These are phyloP conservation scores for Hypsibius dujardini DNA, from an alignment of 1,140 invertebrate species.

Conservation along the genomic window DNA sequence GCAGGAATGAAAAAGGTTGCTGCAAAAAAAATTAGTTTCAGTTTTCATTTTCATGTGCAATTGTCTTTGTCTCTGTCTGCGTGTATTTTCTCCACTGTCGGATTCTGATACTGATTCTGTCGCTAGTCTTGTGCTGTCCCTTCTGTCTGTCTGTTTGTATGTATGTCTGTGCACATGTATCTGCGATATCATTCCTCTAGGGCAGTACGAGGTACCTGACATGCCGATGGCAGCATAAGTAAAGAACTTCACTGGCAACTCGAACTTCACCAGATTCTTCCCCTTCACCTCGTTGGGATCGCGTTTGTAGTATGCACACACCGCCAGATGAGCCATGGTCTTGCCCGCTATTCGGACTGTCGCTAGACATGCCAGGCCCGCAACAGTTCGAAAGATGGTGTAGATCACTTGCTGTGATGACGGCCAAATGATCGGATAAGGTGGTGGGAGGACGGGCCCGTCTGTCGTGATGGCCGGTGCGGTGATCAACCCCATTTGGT, in stretches of 20 bases:
- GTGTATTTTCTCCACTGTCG: too few relatives aligned
- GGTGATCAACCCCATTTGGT: slow-evolving; percentile 48
- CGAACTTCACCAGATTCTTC: slow-evolving; percentile 37
- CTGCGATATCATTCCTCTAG: too few relatives aligned
- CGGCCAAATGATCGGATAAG: slow-evolving; percentile 58
- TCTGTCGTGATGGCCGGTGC: slow-evolving; percentile 20
- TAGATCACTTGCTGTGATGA: slow-evolving; percentile 47
- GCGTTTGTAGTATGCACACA: slow-evolving; percentile 49
- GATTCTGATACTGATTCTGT: too few relatives aligned
- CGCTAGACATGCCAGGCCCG: slow-evolving; percentile 53
- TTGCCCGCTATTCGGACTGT: slow-evolving; percentile 49
- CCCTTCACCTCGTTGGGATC: slow-evolving; percentile 37
- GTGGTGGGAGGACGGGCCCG: slow-evolving; percentile 37
- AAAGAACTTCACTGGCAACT: slow-evolving; percentile 60
- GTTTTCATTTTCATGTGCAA: too few relatives aligned
- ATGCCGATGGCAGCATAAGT: slow-evolving; percentile 52
- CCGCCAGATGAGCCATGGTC: slow-evolving; percentile 44
- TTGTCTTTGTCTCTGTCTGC: too few relatives aligned
- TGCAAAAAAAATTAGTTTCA: slow-evolving; percentile 43
- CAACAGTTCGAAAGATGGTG: slow-evolving; percentile 45
- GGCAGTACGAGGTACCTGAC: too few relatives aligned
- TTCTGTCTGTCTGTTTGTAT: too few relatives aligned
- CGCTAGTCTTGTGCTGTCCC: too few relatives aligned
- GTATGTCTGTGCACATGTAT: too few relatives aligned
- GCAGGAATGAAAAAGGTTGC: slow-evolving; percentile 56